Evolutionary conservation across 2,797 vertebrate species (phyloP).

Genomic region (Philypnodon macrostomus): DNA sequence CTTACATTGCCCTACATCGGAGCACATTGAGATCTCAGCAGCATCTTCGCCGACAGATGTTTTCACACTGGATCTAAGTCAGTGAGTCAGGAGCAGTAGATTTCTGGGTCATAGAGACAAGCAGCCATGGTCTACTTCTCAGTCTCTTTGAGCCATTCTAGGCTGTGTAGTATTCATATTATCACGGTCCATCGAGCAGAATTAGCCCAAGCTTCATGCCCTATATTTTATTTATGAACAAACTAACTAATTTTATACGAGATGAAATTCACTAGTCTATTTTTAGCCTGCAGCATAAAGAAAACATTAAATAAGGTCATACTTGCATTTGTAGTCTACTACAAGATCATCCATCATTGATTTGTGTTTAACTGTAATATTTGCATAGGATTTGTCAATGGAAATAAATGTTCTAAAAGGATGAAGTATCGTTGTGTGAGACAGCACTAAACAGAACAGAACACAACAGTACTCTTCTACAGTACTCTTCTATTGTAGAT

Average conservation of each 20-base stretch:
- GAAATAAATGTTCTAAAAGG: too few species aligned
- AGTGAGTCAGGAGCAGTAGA: conserved; percentile 40
- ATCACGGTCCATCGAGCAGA: conserved; percentile 26
- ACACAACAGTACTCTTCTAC: too few species aligned
- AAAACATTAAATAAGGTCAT: conserved; percentile 2
- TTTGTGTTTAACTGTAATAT: too few species aligned
- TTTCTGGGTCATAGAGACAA: conserved; percentile 62
- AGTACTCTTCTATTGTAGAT: too few species aligned
- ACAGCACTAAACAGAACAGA: too few species aligned
- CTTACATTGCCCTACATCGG: conserved; percentile 20
- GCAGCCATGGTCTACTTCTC: conserved; percentile 27
- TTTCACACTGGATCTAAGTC: conserved; percentile 46
- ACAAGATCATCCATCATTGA: too few species aligned
- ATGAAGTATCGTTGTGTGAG: too few species aligned
- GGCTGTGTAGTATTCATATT: conserved; percentile 32
- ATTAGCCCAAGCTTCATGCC: too few species aligned
- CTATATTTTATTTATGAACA: conserved; percentile 44
- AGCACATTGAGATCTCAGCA: conserved; percentile 20
- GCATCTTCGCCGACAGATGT: conserved; percentile 39
- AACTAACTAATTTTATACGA: conserved; percentile 39
- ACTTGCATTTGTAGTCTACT: background rate
- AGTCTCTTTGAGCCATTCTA: conserved; percentile 11
- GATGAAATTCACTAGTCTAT: conserved; percentile 28
- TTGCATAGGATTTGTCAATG: too few species aligned
- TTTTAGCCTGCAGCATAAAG: conserved; percentile 28